A percentile compares a stretch with the other conserved stretches of the same genome.
Conservation (phyloP, 1,140 invertebrate species). For the Dysdera silvatica region DNA sequence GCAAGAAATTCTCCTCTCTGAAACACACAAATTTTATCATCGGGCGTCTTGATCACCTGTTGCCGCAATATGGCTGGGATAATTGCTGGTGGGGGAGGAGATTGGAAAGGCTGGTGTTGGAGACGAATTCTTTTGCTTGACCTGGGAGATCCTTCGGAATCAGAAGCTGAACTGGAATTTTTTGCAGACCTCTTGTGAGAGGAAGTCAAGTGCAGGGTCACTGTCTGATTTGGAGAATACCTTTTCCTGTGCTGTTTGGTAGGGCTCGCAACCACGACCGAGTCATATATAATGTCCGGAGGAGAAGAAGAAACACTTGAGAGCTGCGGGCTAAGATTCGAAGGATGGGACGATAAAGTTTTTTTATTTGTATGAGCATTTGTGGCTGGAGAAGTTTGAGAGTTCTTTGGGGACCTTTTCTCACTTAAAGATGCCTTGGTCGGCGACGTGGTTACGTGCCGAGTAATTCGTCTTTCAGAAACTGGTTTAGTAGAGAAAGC, state of each 20-base stretch:
- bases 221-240: constrained; percentile 2
- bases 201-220: not conserved
- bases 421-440: not conserved
- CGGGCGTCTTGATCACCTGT: constrained; percentile 53
- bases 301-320: not conserved
- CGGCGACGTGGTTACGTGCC: not conserved
- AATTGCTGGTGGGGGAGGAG: constrained; percentile 61
- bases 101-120: constrained; percentile 70
- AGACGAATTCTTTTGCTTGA: constrained; percentile 50
- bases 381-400: constrained; percentile 4
- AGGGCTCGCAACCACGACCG: not conserved
- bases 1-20: constrained; percentile 65
- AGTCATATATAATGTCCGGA: not conserved
- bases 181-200: too few species aligned
- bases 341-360: constrained; percentile 5
- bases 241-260: not conserved
- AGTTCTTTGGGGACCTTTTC: constrained; percentile 8
- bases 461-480: constrained; percentile 13
- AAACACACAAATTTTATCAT: constrained; percentile 66
- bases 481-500: constrained; percentile 4
- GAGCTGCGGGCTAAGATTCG: not conserved
- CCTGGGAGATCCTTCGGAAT: constrained; percentile 9
- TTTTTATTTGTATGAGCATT: not conserved
- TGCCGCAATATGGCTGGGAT: constrained; percentile 48
- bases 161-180: not conserved